Percentiles rank a stretch among this genome's conserved stretches.
Evolutionary conservation across 2,888 invertebrate genomes (phyloP).

Genomic region (Tiliacea aurago): DNA sequence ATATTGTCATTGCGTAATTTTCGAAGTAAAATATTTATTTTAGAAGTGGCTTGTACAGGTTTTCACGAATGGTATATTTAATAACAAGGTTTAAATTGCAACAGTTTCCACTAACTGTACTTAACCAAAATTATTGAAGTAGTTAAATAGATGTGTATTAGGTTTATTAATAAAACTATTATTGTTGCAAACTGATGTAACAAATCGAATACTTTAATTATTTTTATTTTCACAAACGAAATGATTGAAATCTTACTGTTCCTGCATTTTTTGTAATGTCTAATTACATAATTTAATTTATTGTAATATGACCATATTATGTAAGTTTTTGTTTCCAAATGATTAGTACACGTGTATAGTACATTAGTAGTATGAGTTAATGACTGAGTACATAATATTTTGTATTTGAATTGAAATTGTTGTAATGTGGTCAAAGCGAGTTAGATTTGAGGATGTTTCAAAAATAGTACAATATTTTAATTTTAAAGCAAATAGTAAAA

Average conservation of each 20-base stretch:
- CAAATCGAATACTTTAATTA: not conserved
- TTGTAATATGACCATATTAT: not conserved
- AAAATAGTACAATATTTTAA: slow-evolving; percentile 35
- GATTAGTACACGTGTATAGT: too few species aligned
- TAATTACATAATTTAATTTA: slow-evolving; percentile 19
- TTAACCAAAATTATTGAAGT: slow-evolving; percentile 49
- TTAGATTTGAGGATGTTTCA: slow-evolving; percentile 23
- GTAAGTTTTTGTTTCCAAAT: slow-evolving; percentile 15
- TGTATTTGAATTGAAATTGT: slow-evolving; percentile 28
- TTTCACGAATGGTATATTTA: slow-evolving; percentile 12
- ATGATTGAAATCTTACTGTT: slow-evolving; percentile 9
- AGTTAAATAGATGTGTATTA: slow-evolving; percentile 34
- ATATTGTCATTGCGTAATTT: slow-evolving; percentile 10
- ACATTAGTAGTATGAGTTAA: too few species aligned
- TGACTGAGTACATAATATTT: slow-evolving; percentile 42
- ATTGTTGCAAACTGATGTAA: slow-evolving; percentile 17
- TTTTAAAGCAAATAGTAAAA: not conserved
- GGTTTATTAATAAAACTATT: slow-evolving; percentile 9
- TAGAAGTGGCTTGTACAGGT: slow-evolving; percentile 13
- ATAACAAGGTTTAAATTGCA: slow-evolving; percentile 19
- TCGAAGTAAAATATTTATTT: slow-evolving; percentile 13
- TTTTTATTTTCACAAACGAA: slow-evolving; percentile 2
- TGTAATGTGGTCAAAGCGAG: slow-evolving; percentile 15
- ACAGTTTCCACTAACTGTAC: slow-evolving; percentile 48
- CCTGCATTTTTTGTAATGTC: slow-evolving; percentile 16